Evolutionary conservation across 2,888 invertebrate species (phyloP).

Genomic region (Sarcophaga variegata): DNA sequence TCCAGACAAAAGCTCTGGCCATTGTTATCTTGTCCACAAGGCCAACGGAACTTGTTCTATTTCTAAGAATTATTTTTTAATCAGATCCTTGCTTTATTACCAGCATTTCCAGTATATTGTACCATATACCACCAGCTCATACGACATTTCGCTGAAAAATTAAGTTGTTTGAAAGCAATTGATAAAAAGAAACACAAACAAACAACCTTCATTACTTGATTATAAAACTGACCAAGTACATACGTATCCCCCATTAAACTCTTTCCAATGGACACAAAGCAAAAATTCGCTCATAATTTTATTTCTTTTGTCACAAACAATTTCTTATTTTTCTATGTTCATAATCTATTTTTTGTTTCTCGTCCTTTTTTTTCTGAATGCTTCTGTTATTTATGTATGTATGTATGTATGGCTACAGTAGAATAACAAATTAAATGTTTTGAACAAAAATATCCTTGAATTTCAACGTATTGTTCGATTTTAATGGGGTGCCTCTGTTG

Average conservation of each 20-base stretch:
- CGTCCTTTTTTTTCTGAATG: background rate
- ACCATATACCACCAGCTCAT: no score
- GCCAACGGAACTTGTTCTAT: no score
- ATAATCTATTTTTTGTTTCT: background rate
- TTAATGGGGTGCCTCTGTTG: background rate
- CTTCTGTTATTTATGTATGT: background rate
- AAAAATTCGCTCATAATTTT: conserved; percentile 12
- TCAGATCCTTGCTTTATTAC: no score
- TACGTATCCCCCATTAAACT: background rate
- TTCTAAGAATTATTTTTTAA: no score
- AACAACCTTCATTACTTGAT: background rate
- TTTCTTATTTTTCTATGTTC: background rate
- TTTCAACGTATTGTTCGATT: background rate
- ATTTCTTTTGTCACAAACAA: background rate
- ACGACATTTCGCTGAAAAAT: no score
- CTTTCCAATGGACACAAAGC: background rate
- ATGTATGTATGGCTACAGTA: background rate
- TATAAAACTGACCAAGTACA: conserved; percentile 1
- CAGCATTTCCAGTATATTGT: no score
- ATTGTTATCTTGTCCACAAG: no score
- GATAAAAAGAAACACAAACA: background rate
- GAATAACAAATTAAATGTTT: background rate
- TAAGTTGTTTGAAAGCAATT: no score
- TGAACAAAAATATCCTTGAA: background rate
- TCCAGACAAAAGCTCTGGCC: no score